phyloP scores from a whole-genome alignment of 2,797 vertebrate genomes.

The Sebastes minor region DNA sequence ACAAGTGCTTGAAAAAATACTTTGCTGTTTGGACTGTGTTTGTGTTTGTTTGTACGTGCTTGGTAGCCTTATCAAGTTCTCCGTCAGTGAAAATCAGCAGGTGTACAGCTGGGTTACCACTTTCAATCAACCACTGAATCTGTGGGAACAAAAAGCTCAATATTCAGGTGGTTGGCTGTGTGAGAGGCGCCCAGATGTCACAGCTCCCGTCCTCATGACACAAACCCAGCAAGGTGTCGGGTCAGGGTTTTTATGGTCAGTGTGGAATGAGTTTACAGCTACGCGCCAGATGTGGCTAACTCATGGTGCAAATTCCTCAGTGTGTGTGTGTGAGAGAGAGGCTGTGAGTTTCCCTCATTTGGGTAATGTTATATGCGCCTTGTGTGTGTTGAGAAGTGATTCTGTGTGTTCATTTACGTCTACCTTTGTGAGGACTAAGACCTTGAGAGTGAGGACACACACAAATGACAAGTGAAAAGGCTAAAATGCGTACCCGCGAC shows the following conservation, averaged over 20 bases:
- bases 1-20: too few relatives aligned
- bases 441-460: neutral
- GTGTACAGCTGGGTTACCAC: fast-evolving
- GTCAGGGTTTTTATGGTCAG: slow-evolving; percentile 35
- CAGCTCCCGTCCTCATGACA: neutral
- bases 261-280: slow-evolving; percentile 45
- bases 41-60: too few relatives aligned
- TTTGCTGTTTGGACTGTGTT: neutral
- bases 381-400: neutral
- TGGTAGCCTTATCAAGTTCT: neutral
- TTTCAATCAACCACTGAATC: neutral
- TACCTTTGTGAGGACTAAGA: neutral
- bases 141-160: neutral
- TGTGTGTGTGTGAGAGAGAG: neutral
- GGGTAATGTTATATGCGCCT: neutral
- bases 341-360: neutral
- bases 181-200: slow-evolving; percentile 18
- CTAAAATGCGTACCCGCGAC: too few relatives aligned
- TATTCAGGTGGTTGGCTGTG: neutral
- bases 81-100: neutral
- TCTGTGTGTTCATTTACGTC: neutral
- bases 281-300: slow-evolving; percentile 44
- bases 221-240: neutral
- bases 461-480: too few relatives aligned
- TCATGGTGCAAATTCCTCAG: slow-evolving; percentile 8